A percentile compares a stretch with the other conserved stretches of the same genome.
Evolutionary conservation across 1,140 invertebrate genomes (phyloP).

Genomic region (Papilio aristodemus): DNA sequence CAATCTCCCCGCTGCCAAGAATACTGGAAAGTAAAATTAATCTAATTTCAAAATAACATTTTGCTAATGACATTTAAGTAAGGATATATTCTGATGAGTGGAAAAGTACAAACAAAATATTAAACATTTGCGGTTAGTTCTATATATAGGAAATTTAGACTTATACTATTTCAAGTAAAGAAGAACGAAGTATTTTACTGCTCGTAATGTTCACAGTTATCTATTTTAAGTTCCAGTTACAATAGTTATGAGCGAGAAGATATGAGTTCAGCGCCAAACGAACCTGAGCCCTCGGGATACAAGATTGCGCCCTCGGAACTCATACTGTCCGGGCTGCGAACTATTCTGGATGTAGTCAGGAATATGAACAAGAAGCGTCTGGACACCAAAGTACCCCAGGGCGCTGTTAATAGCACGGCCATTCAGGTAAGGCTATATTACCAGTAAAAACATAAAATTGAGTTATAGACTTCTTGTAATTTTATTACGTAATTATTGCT

Average conservation of each 20-base stretch:
- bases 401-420: constrained; percentile 14
- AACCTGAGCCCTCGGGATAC: constrained; percentile 20
- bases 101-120: neutral
- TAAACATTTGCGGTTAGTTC: neutral
- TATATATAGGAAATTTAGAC: too few relatives aligned
- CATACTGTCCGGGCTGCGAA: constrained; percentile 26
- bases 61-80: too few relatives aligned
- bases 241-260: constrained; percentile 20
- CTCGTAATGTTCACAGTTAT: neutral
- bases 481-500: neutral
- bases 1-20: too few relatives aligned
- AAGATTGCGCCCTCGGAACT: constrained; percentile 28
- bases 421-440: constrained; percentile 27
- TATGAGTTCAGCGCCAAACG: neutral
- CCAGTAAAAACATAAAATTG: neutral
- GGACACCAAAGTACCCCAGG: constrained; percentile 1
- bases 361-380: constrained; percentile 30
- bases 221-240: constrained; percentile 27
- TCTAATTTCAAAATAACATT: too few relatives aligned
- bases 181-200: too few relatives aligned
- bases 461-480: neutral
- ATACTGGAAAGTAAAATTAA: too few relatives aligned
- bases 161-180: too few relatives aligned
- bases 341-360: constrained; percentile 31
- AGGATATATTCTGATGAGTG: too few relatives aligned